Base-by-base conservation (phyloP, 2,888 invertebrate species). In the Volucella bombylans region DNA sequence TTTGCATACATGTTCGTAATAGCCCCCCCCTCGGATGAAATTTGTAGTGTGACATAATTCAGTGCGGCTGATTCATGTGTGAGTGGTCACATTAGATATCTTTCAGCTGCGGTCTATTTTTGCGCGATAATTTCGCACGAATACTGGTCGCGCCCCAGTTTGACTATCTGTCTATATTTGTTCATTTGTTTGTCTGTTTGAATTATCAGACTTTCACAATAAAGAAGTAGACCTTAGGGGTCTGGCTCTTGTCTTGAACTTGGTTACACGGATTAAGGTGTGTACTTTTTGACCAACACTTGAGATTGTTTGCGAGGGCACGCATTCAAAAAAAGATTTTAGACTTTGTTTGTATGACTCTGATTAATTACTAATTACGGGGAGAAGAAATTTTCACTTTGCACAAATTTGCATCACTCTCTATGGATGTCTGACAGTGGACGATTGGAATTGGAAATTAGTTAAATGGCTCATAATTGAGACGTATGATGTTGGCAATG, bases 1-100 rank as follows among this genome's bases (percentile, higher is more conserved):
- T 73, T 73, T 73, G 73, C 4, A 4, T 23, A 23, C 73, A 73
- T n/a, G n/a, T n/a, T 18, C 18, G 18, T 73, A 64, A 64, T 64
- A 49, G 47, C 14, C 31, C 31, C 14, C 31, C 31, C 6, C 23
- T 14, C 54, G 39, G 14, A 55, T 64, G 64, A 55, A 73, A 64
- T 73, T 52, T 61, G 15, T 72, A 52, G 38, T 54, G 45, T 39
- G 54, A 39, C 10, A 62, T 54, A 54, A 62, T 62, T 47, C 31
- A 54, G 39, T 31, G 38, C 43, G 54, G 14, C 43, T 54, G 62
- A 72, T 54, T 50, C 54, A 54, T 54, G 62, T 62, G 52, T 72
- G 6, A 4, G 31, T 31, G 6, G 4, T 52, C 61, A 54, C 45
- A 54, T 71, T 43, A 50, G 52, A 72, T 61, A 72, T 72, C 41